Evolutionary conservation across 2,888 invertebrate species (phyloP).

Genomic region (Bibio marci): DNA sequence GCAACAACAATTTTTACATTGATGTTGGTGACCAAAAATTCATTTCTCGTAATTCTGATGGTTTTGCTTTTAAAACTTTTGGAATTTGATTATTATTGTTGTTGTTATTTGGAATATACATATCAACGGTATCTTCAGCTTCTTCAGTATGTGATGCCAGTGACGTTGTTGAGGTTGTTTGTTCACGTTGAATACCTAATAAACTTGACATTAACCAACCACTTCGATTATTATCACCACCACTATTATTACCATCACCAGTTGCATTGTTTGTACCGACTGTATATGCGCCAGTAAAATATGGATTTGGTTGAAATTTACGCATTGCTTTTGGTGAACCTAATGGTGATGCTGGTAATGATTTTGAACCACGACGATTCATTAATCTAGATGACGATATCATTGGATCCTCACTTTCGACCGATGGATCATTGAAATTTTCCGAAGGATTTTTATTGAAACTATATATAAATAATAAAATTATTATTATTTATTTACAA

Average conservation of each 20-base stretch:
- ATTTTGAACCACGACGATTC: constrained; percentile 46
- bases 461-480: constrained; percentile 6
- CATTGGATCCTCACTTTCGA: constrained; percentile 2
- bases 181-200: constrained; percentile 45
- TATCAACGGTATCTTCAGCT: constrained; percentile 20
- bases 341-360: constrained; percentile 50
- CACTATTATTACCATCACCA: constrained; percentile 3
- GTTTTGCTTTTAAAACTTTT: constrained; percentile 35
- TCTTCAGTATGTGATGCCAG: constrained; percentile 39
- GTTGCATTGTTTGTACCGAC: constrained; percentile 1
- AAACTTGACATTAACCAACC: constrained; percentile 50
- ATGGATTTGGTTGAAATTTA: constrained; percentile 37
- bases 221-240: constrained; percentile 13
- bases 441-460: constrained; percentile 9
- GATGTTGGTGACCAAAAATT: constrained; percentile 77
- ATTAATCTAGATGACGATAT: constrained; percentile 13
- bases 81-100: constrained; percentile 11
- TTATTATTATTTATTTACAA: not conserved
- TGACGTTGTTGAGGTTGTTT: constrained; percentile 28
- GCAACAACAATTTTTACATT: too few species aligned
- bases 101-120: constrained; percentile 21
- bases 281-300: constrained; percentile 33
- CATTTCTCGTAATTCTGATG: constrained; percentile 61
- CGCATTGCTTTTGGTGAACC: constrained; percentile 33
- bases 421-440: constrained; percentile 2